Base-by-base conservation (phyloP, 2,888 invertebrate species). In the Epirrhoe alternata region DNA sequence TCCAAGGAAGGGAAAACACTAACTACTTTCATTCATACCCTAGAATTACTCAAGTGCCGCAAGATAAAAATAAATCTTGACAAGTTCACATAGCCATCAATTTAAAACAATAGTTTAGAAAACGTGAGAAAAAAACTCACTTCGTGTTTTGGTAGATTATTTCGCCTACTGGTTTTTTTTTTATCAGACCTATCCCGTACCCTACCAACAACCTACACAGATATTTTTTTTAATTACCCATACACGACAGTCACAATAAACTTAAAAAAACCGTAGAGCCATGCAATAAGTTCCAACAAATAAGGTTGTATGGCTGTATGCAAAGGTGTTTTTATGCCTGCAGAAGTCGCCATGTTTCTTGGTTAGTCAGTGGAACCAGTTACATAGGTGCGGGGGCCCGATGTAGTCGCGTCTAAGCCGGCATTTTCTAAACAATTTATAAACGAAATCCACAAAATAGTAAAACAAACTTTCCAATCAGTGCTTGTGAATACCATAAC, bases 401-500 rank as follows among this genome's bases (percentile, higher is more conserved):
- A 42, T 38, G 54, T 42, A 31, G 45, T 6, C 64, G 64, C 54
- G 50, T 59, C 6, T n/a, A 33, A n/a, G 56, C 49, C 60, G 56
- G 60, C 38, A 17, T 42, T 54, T 53, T 53, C 51, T 33, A 17
- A 31, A 38, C 45, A 59, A 60, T 53, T 31, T 66, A 69, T 50
- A 57, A 61, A 55, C 64, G 52, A 60, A 51, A 55, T 49, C 31
- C 49, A 67, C 38, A 52, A 38, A 57, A 55, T 42, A 51, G 6
- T 59, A 61, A 47, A 35, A 66, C 31, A 4, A 61, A 69, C 68
- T 69, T 69, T 69, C 62, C 33, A 68, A 69, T 61, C 59, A 65
- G 74, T 77, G 77, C 66, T 65, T 31, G 54, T 66, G 45, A 66
- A 70, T 67, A 66, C 35, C 14, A 51, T 54, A 61, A 72, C 69